A percentile compares a stretch with the other conserved stretches of the same genome.
Conservation (phyloP, 2,113 vertebrate species). For the Sylvietta virens region DNA sequence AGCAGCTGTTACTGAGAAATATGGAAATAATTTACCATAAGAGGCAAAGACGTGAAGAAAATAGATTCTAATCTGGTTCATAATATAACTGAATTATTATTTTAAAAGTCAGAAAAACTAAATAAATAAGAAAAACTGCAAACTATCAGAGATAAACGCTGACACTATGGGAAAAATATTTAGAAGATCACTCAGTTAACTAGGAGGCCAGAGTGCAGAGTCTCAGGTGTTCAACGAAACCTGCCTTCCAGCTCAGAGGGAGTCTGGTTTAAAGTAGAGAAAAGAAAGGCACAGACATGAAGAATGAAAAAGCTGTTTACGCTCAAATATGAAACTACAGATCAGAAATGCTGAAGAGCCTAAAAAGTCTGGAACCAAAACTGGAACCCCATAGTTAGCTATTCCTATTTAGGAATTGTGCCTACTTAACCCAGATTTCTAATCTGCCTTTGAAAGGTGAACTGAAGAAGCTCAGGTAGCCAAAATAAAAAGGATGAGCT, state of each 20-base stretch:
- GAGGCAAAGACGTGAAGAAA: not conserved
- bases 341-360: not conserved
- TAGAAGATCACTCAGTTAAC: not conserved
- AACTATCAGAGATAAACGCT: not conserved
- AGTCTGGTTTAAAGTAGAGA: not conserved
- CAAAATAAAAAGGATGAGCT: not conserved
- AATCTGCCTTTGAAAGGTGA: not conserved
- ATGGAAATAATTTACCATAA: not conserved
- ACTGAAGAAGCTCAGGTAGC: not conserved
- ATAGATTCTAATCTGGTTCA: not conserved
- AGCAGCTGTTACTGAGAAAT: not conserved
- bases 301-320: not conserved
- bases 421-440: not conserved
- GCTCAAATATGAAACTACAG: not conserved
- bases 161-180: not conserved
- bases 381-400: not conserved
- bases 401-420: not conserved
- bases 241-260: not conserved
- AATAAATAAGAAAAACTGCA: not conserved
- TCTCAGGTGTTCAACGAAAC: not conserved
- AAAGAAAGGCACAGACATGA: not conserved
- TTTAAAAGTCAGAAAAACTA: not conserved
- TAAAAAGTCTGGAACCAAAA: not conserved
- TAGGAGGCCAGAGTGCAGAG: not conserved
- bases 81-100: not conserved